A percentile compares a stretch with the other conserved stretches of the same genome.
phyloP scores from a whole-genome alignment of 2,888 invertebrate species.

The Polylopha cassiicola region DNA sequence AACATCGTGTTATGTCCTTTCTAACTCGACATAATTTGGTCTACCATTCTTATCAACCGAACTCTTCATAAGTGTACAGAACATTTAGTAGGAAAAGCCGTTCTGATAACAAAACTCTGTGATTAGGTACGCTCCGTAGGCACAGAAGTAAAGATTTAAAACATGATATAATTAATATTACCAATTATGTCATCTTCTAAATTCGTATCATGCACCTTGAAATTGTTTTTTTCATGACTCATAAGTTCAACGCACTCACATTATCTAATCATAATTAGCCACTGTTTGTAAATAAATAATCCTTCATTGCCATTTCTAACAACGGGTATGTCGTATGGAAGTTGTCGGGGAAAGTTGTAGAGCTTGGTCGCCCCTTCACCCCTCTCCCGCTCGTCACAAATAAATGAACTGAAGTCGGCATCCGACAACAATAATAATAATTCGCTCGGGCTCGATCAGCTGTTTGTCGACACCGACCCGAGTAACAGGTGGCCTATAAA shows the following conservation, averaged over 20 bases:
- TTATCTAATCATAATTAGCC: slow-evolving; percentile 19
- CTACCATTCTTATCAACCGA: too few species aligned
- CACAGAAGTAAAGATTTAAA: too few species aligned
- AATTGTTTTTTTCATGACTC: slow-evolving; percentile 7
- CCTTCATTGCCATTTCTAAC: slow-evolving; percentile 27
- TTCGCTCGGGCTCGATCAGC: slow-evolving; percentile 72
- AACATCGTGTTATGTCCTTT: too few species aligned
- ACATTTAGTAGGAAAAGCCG: too few species aligned
- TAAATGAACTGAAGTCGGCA: slow-evolving; percentile 68
- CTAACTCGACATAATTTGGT: too few species aligned
- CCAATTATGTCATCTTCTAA: slow-evolving; percentile 15
- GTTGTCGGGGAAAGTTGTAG: slow-evolving; percentile 55
- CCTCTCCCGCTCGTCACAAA: slow-evolving; percentile 58
- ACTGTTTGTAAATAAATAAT: slow-evolving; percentile 22
- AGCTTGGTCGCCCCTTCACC: slow-evolving; percentile 40
- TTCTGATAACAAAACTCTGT: too few species aligned
- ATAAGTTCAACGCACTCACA: slow-evolving; percentile 18
- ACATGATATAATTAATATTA: slow-evolving; percentile 11
- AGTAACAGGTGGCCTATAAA: slow-evolving; percentile 78
- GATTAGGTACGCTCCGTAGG: too few species aligned
- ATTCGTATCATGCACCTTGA: slow-evolving; percentile 5
- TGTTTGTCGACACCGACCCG: slow-evolving; percentile 73
- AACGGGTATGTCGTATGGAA: slow-evolving; percentile 46
- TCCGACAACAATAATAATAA: slow-evolving; percentile 72
- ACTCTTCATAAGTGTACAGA: too few species aligned